phyloP scores from a whole-genome alignment of 2,888 invertebrate genomes.

The Drosophila gaucha region DNA sequence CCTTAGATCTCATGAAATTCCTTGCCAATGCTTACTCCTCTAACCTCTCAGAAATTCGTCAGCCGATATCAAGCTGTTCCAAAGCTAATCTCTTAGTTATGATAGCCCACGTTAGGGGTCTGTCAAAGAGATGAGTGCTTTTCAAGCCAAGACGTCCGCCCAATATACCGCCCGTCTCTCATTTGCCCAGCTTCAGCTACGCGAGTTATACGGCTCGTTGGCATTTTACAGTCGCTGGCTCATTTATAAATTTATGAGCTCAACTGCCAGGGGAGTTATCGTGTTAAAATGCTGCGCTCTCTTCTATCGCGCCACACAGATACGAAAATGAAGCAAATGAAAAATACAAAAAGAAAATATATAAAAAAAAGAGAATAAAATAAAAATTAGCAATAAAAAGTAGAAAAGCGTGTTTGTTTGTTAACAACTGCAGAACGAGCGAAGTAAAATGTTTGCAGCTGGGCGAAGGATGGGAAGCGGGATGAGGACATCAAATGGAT shows the following conservation, averaged over 20 bases:
- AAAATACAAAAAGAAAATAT: constrained; percentile 22
- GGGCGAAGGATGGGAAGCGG: background rate
- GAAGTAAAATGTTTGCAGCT: constrained; percentile 18
- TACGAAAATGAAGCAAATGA: constrained; percentile 40
- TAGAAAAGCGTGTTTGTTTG: constrained; percentile 80
- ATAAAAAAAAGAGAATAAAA: constrained; percentile 51
- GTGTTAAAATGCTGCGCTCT: constrained; percentile 73
- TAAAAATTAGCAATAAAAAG: constrained; percentile 81
- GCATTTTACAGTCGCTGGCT: constrained; percentile 78
- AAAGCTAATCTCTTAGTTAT: constrained; percentile 4
- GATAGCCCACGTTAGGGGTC: background rate
- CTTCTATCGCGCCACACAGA: constrained; percentile 55
- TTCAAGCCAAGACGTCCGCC: constrained; percentile 25
- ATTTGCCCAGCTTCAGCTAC: constrained; percentile 6
- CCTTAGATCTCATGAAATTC: too few relatives aligned
- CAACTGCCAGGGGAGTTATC: constrained; percentile 80
- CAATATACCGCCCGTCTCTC: constrained; percentile 6
- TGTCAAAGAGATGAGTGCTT: constrained; percentile 49
- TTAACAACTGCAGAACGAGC: constrained; percentile 69
- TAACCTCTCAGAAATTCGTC: too few relatives aligned
- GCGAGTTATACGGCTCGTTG: constrained; percentile 70
- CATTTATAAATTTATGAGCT: constrained; percentile 80
- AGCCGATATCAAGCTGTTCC: background rate
- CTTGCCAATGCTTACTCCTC: too few relatives aligned
- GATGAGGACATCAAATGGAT: constrained; percentile 75